These are phyloP conservation scores for Xestia rhomboidea DNA, from an alignment of 2,888 invertebrate genomes.

Conservation along the genomic window DNA sequence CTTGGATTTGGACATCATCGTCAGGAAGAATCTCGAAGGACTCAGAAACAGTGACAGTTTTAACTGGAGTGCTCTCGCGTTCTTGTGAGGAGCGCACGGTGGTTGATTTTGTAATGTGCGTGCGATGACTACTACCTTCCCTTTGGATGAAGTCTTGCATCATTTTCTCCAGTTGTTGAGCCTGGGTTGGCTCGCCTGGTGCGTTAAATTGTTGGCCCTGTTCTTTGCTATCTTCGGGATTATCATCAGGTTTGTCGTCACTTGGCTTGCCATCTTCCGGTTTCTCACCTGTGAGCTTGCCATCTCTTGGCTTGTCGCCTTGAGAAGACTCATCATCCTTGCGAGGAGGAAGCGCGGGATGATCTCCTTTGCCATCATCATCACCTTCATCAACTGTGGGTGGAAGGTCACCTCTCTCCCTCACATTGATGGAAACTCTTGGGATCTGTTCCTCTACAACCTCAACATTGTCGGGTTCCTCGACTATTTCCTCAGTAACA, in stretches of 20 bases:
- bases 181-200: slow-evolving; percentile 60
- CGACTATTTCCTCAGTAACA: slow-evolving; percentile 95
- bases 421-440: slow-evolving; percentile 92
- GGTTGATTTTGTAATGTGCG: slow-evolving; percentile 58
- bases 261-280: slow-evolving; percentile 58
- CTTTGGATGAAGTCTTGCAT: slow-evolving; percentile 78
- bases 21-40: slow-evolving; percentile 67
- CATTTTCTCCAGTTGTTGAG: slow-evolving; percentile 69
- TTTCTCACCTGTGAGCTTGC: slow-evolving; percentile 55
- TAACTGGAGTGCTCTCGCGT: slow-evolving; percentile 69
- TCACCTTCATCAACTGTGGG: slow-evolving; percentile 77
- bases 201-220: slow-evolving; percentile 50
- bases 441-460: slow-evolving; percentile 93
- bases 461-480: slow-evolving; percentile 95
- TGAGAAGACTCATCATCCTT: slow-evolving; percentile 53
- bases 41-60: slow-evolving; percentile 70
- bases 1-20: slow-evolving; percentile 51
- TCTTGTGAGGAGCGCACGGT: slow-evolving; percentile 61
- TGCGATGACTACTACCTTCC: slow-evolving; percentile 68
- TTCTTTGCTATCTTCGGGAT: slow-evolving; percentile 53
- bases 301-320: slow-evolving; percentile 47
- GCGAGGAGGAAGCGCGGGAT: slow-evolving; percentile 70
- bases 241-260: slow-evolving; percentile 58
- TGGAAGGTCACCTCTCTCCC: slow-evolving; percentile 89
- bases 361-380: slow-evolving; percentile 74